Base-by-base conservation (phyloP, 2,888 invertebrate genomes). In the Himalopsyche tibetana region DNA sequence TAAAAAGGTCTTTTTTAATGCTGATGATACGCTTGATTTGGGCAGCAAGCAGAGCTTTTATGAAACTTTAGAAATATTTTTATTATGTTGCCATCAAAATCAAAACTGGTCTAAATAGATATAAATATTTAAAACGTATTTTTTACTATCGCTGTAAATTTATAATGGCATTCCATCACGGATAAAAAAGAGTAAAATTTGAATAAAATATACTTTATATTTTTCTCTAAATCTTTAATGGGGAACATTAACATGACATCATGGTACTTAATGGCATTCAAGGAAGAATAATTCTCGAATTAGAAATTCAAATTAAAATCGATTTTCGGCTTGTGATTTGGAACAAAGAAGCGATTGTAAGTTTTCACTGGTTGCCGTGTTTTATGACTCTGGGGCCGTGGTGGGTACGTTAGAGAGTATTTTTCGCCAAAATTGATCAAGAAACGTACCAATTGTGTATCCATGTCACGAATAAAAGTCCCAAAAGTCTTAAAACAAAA, bases 281-380 rank as follows among this genome's bases (percentile, higher is more conserved):
- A 74, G 36, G 74, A 74, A 74, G 74, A 74, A 74, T 74, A 74
- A 74, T 74, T 74, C 74, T 36, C 74, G 36, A 74, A 74, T 74
- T 74, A 74, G 74, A 74, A 74, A 74, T 74, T 74, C 74, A 74
- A 74, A 74, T 74, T 74, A 74, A 74, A 74, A 74, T 74, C 74
- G 74, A 74, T 74, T 74, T 36, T 36, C 74, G 74, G 74, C 74
- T 74, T 74, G 28, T 74, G 74, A 74, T 74, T 74, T 28, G 74
- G 36, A 36, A 74, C 74, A 74, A 74, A 74, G 74, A 74, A 74
- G 74, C 19, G 74, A 74, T 74, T 74, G 74, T 74, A 74, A 74
- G 74, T 74, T 36, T 74, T 74, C 74, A 74, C 74, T 74, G 74
- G 74, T 74, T 15, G 28, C 74, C 28, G 36, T 74, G 38, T 74